Evolutionary conservation across 1,140 invertebrate genomes (phyloP).

Genomic region (Campoletis sonorensis): DNA sequence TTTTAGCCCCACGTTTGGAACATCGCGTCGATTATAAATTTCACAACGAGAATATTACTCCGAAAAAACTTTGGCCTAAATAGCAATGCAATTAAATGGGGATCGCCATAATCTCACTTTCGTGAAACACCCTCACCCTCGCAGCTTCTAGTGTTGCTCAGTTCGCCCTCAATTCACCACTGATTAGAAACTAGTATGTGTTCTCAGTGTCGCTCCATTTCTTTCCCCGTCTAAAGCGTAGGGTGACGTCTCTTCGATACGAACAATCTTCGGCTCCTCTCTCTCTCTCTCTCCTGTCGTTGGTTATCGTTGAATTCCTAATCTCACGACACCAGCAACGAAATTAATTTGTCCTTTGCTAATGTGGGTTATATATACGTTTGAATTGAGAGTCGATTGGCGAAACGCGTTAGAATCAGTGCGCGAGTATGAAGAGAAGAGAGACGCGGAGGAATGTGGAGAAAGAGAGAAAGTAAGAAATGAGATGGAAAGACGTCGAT

Average conservation of each 20-base stretch:
- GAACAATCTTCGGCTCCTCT: no score
- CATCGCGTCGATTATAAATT: no score
- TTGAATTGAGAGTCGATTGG: slow-evolving; percentile 56
- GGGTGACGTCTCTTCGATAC: slow-evolving; percentile 1
- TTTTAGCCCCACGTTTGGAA: no score
- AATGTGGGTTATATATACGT: slow-evolving; percentile 59
- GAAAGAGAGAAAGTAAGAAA: not conserved
- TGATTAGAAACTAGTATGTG: slow-evolving; percentile 6
- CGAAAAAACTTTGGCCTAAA: slow-evolving; percentile 50
- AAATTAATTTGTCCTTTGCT: slow-evolving; percentile 71
- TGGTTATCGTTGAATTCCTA: slow-evolving; percentile 52
- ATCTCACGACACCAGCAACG: slow-evolving; percentile 57
- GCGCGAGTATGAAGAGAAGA: not conserved
- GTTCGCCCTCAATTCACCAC: slow-evolving; percentile 23
- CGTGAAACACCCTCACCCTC: not conserved
- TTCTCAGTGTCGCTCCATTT: not conserved
- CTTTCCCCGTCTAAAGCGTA: not conserved
- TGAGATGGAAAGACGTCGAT: slow-evolving; percentile 49
- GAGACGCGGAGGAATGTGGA: slow-evolving; percentile 6
- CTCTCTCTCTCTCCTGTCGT: slow-evolving; percentile 1
- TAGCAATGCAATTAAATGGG: slow-evolving; percentile 58
- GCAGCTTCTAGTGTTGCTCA: not conserved
- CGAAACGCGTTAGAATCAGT: slow-evolving; percentile 22
- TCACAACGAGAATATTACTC: no score
- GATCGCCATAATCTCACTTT: slow-evolving; percentile 30